phyloP scores from a whole-genome alignment of 2,888 invertebrate genomes.

The Amphipyra berbera region DNA sequence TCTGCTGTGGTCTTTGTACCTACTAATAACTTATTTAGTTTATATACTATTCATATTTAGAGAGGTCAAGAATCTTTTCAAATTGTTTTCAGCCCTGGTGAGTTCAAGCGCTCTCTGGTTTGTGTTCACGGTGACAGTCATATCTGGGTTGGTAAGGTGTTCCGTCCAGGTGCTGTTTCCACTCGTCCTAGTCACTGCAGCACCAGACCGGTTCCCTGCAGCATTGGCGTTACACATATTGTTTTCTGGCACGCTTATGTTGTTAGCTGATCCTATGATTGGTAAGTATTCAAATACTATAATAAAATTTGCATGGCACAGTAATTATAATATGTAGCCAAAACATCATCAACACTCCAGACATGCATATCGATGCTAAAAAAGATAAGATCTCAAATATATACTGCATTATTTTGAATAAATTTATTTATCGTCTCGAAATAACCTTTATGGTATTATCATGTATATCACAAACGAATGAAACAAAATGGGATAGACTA shows the following conservation, averaged over 20 bases:
- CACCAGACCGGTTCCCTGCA: constrained; percentile 92
- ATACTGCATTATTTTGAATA: not conserved
- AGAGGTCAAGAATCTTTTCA: constrained; percentile 39
- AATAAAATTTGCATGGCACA: not conserved
- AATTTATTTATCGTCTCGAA: not conserved
- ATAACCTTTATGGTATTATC: not conserved
- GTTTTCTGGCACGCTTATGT: constrained; percentile 92
- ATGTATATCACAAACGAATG: not conserved
- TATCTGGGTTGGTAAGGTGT: constrained; percentile 92
- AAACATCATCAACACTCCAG: not conserved
- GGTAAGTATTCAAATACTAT: constrained; percentile 80
- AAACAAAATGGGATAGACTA: not conserved
- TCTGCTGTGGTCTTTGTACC: too few species aligned
- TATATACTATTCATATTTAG: too few species aligned
- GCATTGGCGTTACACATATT: constrained; percentile 93
- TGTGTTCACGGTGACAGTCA: constrained; percentile 89
- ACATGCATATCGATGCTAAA: not conserved
- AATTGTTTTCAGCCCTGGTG: constrained; percentile 75
- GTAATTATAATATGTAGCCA: not conserved
- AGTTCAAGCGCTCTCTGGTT: constrained; percentile 82
- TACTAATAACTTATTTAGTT: too few species aligned
- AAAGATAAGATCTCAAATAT: not conserved
- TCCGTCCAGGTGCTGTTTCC: constrained; percentile 93
- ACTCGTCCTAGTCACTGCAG: constrained; percentile 92
- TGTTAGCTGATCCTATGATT: constrained; percentile 92